Conservation (phyloP, 2,113 vertebrate species). For the Hyla sarda region DNA sequence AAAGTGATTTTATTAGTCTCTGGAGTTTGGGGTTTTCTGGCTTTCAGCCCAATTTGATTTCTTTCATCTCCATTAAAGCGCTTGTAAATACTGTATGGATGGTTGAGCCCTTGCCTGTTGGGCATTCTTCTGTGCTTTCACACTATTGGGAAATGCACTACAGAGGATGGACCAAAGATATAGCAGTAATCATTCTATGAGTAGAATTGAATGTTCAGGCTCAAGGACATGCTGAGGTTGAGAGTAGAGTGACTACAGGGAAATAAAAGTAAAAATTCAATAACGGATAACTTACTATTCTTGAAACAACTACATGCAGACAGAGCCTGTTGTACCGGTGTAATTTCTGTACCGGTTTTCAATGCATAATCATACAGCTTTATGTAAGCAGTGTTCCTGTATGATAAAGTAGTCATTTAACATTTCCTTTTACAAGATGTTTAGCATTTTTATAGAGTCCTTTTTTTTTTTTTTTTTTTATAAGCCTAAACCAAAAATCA, state of each 20-base stretch:
- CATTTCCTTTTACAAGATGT: not conserved
- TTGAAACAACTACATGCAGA: not conserved
- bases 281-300: not conserved
- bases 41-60: constrained; percentile 19
- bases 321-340: not conserved
- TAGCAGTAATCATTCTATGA: not conserved
- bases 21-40: not conserved
- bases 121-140: constrained; percentile 12
- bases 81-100: constrained; percentile 22
- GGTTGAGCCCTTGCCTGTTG: constrained; percentile 10
- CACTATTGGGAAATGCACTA: not conserved
- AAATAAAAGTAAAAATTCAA: not conserved
- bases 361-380: not conserved
- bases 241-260: not conserved
- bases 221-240: constrained; percentile 11
- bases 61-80: constrained; percentile 18
- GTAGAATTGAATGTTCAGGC: not conserved
- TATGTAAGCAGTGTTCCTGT: not conserved
- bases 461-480: not conserved
- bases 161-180: not conserved
- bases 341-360: not conserved
- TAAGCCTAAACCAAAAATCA: not conserved
- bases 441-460: not conserved
- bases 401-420: not conserved
- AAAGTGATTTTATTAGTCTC: constrained; percentile 10